Evolutionary conservation across 2,888 invertebrate species (phyloP).

Genomic region (Iphiclides podalirius): DNA sequence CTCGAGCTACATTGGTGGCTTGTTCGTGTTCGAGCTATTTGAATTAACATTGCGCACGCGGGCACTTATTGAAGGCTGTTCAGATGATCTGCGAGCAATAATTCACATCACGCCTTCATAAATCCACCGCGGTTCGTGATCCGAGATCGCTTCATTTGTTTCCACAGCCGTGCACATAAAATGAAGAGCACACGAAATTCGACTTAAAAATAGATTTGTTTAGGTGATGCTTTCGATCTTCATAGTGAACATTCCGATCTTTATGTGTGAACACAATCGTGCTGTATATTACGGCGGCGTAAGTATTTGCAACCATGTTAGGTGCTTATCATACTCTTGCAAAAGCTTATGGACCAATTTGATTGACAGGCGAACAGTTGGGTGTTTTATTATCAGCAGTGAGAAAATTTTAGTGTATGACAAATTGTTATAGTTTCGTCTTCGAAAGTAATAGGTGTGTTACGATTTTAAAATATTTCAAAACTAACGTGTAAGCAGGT

Average conservation of each 20-base stretch:
- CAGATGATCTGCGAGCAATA: slow-evolving; percentile 21
- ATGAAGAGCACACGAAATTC: neutral
- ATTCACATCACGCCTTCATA: slow-evolving; percentile 21
- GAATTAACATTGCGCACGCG: slow-evolving; percentile 29
- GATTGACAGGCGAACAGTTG: too few relatives aligned
- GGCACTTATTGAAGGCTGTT: slow-evolving; percentile 20
- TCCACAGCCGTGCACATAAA: too few relatives aligned
- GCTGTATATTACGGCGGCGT: neutral
- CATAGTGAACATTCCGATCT: neutral
- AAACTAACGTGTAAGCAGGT: too few relatives aligned
- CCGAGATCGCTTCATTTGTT: slow-evolving; percentile 3
- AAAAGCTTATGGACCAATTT: too few relatives aligned
- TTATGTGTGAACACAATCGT: neutral
- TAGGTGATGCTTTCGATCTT: neutral
- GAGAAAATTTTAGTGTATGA: too few relatives aligned
- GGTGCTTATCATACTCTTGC: too few relatives aligned
- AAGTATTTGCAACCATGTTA: neutral
- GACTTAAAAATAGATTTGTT: slow-evolving; percentile 1
- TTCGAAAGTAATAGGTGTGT: too few relatives aligned
- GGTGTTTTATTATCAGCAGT: too few relatives aligned
- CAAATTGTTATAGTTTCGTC: too few relatives aligned
- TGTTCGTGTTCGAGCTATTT: slow-evolving; percentile 38
- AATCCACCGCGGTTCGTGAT: slow-evolving; percentile 13
- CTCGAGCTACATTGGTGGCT: slow-evolving; percentile 38
- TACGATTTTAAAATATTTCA: too few relatives aligned